Conservation (phyloP, 35 echinoderm and acorn worm species). For the Heliocidaris tuberculata region DNA sequence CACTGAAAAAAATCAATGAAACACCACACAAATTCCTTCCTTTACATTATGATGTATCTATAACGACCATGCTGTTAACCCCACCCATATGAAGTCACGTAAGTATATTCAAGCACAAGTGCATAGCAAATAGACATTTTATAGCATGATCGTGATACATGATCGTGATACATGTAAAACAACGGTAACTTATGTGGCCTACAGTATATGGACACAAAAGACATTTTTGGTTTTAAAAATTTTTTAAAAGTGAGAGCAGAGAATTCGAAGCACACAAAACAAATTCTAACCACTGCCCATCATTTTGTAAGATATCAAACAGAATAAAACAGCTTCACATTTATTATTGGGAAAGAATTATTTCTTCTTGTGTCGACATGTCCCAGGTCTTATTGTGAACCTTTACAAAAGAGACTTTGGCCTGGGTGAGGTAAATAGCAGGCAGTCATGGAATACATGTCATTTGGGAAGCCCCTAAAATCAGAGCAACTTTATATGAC, state of each 20-base stretch:
- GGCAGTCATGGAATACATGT: not conserved
- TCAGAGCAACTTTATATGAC: too few relatives aligned
- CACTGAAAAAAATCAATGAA: too few relatives aligned
- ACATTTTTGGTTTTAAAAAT: too few relatives aligned
- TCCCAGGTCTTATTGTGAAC: not conserved
- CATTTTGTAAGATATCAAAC: not conserved
- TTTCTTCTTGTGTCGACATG: not conserved
- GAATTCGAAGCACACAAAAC: not conserved
- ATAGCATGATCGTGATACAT: not conserved
- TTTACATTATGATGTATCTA: too few relatives aligned
- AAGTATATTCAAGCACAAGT: not conserved
- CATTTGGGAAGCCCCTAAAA: not conserved
- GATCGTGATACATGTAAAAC: not conserved
- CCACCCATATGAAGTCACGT: not conserved
- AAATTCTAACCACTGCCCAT: not conserved
- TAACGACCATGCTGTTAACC: not conserved
- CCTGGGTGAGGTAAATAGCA: not conserved
- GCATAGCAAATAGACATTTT: not conserved
- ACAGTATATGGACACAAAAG: too few relatives aligned
- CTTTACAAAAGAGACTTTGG: not conserved
- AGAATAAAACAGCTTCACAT: not conserved
- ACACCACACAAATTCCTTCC: too few relatives aligned
- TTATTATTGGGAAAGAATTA: not conserved
- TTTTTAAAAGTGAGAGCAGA: too few relatives aligned
- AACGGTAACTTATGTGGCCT: too few relatives aligned